Evolutionary conservation across 2,113 vertebrate genomes (phyloP).

Genomic region (Zapus hudsonius): DNA sequence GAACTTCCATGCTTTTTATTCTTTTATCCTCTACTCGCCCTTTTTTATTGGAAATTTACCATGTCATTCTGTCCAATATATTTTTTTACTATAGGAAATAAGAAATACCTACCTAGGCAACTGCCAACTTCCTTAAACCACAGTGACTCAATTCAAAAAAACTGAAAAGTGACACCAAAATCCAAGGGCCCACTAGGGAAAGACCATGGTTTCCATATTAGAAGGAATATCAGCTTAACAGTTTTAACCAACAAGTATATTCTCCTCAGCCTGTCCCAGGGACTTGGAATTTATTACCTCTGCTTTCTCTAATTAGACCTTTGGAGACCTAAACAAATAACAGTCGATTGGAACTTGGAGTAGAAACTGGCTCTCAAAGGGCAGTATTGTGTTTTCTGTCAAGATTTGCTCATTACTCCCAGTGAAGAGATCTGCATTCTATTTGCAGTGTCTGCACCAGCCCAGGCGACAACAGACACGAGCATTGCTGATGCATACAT

Average conservation of each 20-base stretch:
- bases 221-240: background rate
- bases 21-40: background rate
- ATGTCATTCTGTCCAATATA: background rate
- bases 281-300: slow-evolving; percentile 31
- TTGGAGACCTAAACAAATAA: slow-evolving; percentile 59
- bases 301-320: slow-evolving; percentile 63
- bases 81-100: background rate
- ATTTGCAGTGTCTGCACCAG: slow-evolving; percentile 9
- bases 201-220: background rate
- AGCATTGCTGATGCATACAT: background rate
- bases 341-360: slow-evolving; percentile 22
- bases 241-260: background rate
- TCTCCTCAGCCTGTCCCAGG: background rate
- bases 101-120: background rate
- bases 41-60: background rate
- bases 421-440: background rate
- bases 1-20: background rate
- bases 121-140: slow-evolving; percentile 13
- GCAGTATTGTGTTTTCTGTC: slow-evolving; percentile 20
- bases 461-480: background rate
- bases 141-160: background rate
- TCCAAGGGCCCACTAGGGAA: background rate
- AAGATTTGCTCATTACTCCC: slow-evolving; percentile 36
- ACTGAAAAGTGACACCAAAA: background rate
- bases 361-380: slow-evolving; percentile 41